Evolutionary conservation across 1,140 invertebrate species (phyloP), one percentile per base, ranked within the genome.

Genomic region (Drosophila bifasciata): DNA sequence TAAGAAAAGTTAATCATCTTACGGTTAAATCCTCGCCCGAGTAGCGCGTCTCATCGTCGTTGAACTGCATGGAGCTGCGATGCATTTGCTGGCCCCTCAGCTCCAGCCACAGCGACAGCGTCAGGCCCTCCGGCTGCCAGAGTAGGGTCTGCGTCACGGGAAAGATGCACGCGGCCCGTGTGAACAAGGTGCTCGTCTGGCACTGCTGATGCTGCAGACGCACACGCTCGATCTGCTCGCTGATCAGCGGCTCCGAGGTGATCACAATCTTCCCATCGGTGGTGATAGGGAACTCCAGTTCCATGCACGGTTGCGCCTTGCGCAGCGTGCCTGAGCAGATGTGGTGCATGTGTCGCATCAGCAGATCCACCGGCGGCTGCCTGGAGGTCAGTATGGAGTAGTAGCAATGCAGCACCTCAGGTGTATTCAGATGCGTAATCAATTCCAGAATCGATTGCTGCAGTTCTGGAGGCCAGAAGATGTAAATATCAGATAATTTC

Each of bases 401-500:
- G 64, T 74, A 91, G 7, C 73, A 68, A 7, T 78, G 68, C n/a
- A 91, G 49, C 5, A 81, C 75, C 46, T 91, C 91, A 0, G 91
- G 90, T 0, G 89, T 85, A 50, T 91, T 91, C 0, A 91, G 46
- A 23, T 91, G 85, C 5, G 64, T 76, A 16, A 91, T 84, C 3
- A 91, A 45, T 50, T 91, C 88, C 3, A 91, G 40, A 40, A 91
- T 77, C 0, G 88, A 78, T 73, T 90, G 90, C 46, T 91, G 91
- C 0, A 91, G 66, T 41, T 91, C 91, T 91, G 51, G 0, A n/a
- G 0, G 32, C 7, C 16, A 3, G 1, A 41, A 2, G 7, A 36
- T 23, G 5, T 13, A 21, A 21, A 21, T 16, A 13, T 39, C 6
- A 43, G 50, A 32, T 25, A 17, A 25, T 32, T 36, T n/a, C 13